Conservation (phyloP, 1,140 invertebrate genomes). For the Saccostrea cuccullata region DNA sequence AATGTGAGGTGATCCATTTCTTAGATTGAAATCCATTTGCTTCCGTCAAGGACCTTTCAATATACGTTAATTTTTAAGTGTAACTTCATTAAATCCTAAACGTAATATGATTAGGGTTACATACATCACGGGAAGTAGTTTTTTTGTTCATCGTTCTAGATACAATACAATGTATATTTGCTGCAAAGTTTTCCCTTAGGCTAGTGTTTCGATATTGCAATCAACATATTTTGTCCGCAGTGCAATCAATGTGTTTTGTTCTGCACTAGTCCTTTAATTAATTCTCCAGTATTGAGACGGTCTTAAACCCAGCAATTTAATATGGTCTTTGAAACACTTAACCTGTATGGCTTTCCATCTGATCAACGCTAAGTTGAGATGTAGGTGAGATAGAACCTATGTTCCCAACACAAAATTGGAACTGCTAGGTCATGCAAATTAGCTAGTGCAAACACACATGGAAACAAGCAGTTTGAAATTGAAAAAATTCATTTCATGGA, state of each 20-base stretch:
- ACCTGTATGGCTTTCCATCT: constrained; percentile 5
- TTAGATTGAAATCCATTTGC: background rate
- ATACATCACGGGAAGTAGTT: no score
- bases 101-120: no score
- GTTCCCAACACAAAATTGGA: background rate
- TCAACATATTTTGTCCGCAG: no score
- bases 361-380: constrained; percentile 19
- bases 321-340: constrained; percentile 26
- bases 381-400: constrained; percentile 5
- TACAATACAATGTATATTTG: no score
- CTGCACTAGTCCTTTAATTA: background rate
- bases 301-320: background rate
- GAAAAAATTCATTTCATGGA: background rate
- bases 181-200: no score
- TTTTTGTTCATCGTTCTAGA: no score
- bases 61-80: no score
- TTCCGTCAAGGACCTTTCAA: background rate
- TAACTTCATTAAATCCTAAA: no score
- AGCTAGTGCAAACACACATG: background rate
- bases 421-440: background rate
- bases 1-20: background rate
- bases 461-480: background rate
- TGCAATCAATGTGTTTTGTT: background rate
- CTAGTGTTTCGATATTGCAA: no score
- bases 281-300: background rate